Evolutionary conservation across 2,113 vertebrate genomes (phyloP).

Genomic region (Desmodus rotundus): DNA sequence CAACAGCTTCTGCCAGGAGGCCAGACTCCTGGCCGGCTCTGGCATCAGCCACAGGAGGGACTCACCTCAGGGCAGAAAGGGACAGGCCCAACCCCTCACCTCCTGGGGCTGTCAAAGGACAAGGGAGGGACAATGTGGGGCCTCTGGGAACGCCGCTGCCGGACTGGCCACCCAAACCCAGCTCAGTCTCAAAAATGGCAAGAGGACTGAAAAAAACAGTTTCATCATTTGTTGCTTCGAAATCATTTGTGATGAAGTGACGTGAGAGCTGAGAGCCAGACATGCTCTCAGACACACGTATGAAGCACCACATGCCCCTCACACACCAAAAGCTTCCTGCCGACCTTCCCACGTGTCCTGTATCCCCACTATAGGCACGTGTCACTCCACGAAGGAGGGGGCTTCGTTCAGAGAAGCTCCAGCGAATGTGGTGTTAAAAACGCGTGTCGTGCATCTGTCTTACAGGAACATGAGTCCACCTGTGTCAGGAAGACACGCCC

Average conservation of each 20-base stretch:
- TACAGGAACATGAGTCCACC: neutral
- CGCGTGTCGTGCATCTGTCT: too few species aligned
- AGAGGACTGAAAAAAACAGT: neutral
- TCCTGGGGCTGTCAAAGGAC: neutral
- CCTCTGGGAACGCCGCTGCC: fast-evolving
- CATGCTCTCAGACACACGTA: neutral
- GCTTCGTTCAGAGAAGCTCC: too few species aligned
- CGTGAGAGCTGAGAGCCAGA: too few species aligned
- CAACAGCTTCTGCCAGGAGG: neutral
- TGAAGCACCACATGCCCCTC: too few species aligned
- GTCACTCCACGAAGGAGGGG: too few species aligned
- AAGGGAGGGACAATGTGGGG: fast-evolving
- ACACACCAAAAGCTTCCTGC: too few species aligned
- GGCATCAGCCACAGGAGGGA: neutral
- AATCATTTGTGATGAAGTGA: neutral
- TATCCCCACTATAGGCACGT: too few species aligned
- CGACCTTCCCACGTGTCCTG: too few species aligned
- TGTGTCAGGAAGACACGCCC: neutral
- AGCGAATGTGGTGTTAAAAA: too few species aligned
- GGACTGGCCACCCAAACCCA: neutral
- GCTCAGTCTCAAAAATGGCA: neutral
- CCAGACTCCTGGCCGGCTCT: neutral
- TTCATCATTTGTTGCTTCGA: neutral
- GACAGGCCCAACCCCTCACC: neutral
- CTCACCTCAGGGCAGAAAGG: neutral